Base-by-base conservation (phyloP, 1,140 invertebrate genomes). In the Musca vetustissima region DNA sequence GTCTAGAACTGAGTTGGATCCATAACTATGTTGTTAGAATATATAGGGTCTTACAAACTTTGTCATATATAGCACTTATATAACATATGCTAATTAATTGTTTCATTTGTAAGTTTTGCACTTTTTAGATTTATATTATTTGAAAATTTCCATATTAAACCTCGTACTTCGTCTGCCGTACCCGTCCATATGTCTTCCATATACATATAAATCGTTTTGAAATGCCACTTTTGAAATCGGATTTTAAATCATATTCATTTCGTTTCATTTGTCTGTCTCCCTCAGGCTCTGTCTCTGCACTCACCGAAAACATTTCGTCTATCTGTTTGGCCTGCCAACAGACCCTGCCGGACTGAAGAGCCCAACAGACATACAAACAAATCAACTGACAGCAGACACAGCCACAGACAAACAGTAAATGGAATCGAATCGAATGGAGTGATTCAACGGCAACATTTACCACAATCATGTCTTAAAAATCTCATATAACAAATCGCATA, bases 401-500 rank as follows among this genome's bases (percentile, higher is more conserved):
- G 13, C 2, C n/a, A 17, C 36, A 21, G n/a, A 65, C 64, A 49
- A 43, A 43, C 36, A 43, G 36, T 43, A 53, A 32, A 19, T 67
- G 50, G 21, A 17, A 49, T 22, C 49, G 13, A 52, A 49, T 9
- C 32, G 65, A 53, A 22, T n/a, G 17, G 32, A 55, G 66, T 76
- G 76, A 76, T 80, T 80, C 78, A 77, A 43, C 36, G 36, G 36
- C 36, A 43, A 43, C 76, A 80, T 75, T 80, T 78, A 77, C 36
- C 36, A 43, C 78, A 80, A 80, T 80, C 78, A 61, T 43, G 76
- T 75, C 78, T 80, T 77, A 50, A 59, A 80, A 80, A 80, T 80
- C 79, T 80, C 76, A 73, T 76, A 80, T 80, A 80, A 80, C 79
- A 80, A 80, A 80, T 80, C 79, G 79, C 79, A 80, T 80, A 80